Evolutionary conservation across 1,140 invertebrate genomes (phyloP), one percentile per base, ranked within the genome.

Genomic region (Ganaspis sp.): DNA sequence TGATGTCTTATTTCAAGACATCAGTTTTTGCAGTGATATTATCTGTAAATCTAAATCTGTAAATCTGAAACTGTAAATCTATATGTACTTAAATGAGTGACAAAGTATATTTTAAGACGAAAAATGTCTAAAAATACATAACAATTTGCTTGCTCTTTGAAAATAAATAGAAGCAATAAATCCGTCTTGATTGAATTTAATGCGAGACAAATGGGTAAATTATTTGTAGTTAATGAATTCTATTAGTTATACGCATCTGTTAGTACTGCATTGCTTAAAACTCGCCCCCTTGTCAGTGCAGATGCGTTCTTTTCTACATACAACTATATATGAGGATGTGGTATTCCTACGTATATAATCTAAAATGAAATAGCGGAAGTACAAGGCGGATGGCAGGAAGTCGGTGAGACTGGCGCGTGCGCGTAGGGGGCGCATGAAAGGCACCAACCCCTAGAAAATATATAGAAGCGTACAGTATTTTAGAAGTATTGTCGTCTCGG

Each of bases 371-470:
- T 89, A 89, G 85, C 89, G 89, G 89, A 90, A 90, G 88, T 76
- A 75, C 83, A 81, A 87, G 86, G 85, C 88, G 88, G 87, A 89
- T 90, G 89, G 89, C 90, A 90, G 90, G 90, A 91, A 90, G 90
- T 89, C 81, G 87, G 85, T 83, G 89, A 90, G 89, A 91, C 90
- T 87, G 87, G 87, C 90, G 87, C 88, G 90, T 89, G 88, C 88
- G 86, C 82, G 64, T 76, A 77, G 80, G 80, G 80, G 80, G 80
- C 69, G 73, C 74, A 83, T 83, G 77, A 83, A 83, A 83, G 80
- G 78, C 78, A 80, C 80, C 79, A 78, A 81, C 84, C 82, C 83
- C 81, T 83, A 83, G 81, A 85, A 88, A 88, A 84, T 84, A 84
- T 83, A n/a, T n/a, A 81, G 84, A 82, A 86, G 83, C 76, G 82